phyloP scores from a whole-genome alignment of 2,113 vertebrate genomes.

The Salvelinus namaycush region DNA sequence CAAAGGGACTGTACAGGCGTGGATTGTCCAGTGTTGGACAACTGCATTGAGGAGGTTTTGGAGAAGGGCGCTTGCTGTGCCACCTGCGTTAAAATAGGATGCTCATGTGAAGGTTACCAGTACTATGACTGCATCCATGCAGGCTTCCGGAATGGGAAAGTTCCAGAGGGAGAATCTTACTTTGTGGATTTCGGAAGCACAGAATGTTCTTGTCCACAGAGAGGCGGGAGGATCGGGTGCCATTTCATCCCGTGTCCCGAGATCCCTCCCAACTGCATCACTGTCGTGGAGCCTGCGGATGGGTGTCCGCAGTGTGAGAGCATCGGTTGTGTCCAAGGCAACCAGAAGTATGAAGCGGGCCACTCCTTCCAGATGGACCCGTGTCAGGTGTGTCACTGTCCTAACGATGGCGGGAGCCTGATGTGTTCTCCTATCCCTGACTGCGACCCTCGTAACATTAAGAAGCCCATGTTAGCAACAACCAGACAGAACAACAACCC shows the following conservation, averaged over 20 bases:
- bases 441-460: conserved; percentile 60
- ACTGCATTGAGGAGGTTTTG: conserved; percentile 85
- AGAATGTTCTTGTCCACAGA: conserved; percentile 87
- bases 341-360: conserved; percentile 86
- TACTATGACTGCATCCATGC: conserved; percentile 90
- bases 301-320: conserved; percentile 85
- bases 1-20: conserved; percentile 84
- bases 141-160: conserved; percentile 86
- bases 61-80: conserved; percentile 83
- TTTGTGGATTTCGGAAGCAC: conserved; percentile 97
- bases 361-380: conserved; percentile 84
- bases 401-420: conserved; percentile 81
- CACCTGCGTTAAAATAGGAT: conserved; percentile 81
- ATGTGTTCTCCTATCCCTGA: conserved; percentile 88
- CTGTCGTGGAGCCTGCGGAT: conserved; percentile 77
- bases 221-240: conserved; percentile 91
- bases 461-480: conserved; percentile 37
- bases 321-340: conserved; percentile 81
- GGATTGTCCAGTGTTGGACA: conserved; percentile 78
- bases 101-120: conserved; percentile 92
- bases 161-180: conserved; percentile 89
- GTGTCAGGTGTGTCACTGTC: conserved; percentile 92
- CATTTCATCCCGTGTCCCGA: conserved; percentile 92
- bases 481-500: conserved; percentile 68
- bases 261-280: conserved; percentile 88